These are phyloP conservation scores for Atherinomorus stipes DNA, from an alignment of 2,113 vertebrate species.

Conservation along the genomic window DNA sequence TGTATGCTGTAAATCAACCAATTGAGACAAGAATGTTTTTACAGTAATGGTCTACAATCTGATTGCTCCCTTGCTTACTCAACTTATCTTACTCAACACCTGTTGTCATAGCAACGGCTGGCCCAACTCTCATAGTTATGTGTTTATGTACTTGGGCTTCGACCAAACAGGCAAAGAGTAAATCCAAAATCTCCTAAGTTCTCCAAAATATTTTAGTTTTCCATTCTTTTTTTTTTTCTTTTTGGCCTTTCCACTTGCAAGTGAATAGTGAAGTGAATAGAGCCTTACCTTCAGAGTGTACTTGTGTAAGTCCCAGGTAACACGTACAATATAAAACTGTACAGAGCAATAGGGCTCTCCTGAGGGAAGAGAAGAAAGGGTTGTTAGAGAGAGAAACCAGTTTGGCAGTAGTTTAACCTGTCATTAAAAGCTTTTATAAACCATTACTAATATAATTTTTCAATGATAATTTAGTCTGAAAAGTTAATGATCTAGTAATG, in stretches of 20 bases:
- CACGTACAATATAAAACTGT: conserved; percentile 90
- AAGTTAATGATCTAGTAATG: too few relatives aligned
- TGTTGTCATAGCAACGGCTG: conserved; percentile 42
- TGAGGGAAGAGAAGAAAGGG: conserved; percentile 77
- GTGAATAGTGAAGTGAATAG: neutral
- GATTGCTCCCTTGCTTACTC: conserved; percentile 38
- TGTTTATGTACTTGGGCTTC: conserved; percentile 52
- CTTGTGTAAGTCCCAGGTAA: conserved; percentile 93
- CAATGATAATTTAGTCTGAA: too few relatives aligned
- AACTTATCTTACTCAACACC: conserved; percentile 48
- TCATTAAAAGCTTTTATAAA: neutral
- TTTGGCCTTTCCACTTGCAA: too few relatives aligned
- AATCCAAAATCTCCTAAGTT: conserved; percentile 23
- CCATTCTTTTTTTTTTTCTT: neutral
- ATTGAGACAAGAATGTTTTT: neutral
- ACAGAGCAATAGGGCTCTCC: conserved; percentile 94
- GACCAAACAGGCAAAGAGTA: conserved; percentile 48
- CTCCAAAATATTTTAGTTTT: neutral
- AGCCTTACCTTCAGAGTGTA: conserved; percentile 92
- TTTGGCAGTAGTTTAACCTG: neutral
- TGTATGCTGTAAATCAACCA: neutral
- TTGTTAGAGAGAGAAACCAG: conserved; percentile 32
- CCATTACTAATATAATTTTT: too few relatives aligned
- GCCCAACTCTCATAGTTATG: conserved; percentile 43
- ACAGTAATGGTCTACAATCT: conserved; percentile 2